Conservation (phyloP, 2,113 vertebrate species). For the Bubo blakistoni region DNA sequence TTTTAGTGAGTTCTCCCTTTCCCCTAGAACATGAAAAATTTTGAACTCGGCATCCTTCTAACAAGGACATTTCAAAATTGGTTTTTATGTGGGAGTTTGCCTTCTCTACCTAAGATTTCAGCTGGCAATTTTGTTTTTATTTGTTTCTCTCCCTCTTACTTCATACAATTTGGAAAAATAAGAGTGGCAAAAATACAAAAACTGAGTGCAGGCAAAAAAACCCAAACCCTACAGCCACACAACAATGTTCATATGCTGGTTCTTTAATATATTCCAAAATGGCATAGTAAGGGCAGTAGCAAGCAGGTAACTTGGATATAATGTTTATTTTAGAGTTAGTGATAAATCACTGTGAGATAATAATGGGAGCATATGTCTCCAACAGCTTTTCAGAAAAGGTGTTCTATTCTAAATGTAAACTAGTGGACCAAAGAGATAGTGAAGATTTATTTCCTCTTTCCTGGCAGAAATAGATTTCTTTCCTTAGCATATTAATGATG, state of each 20-base stretch:
- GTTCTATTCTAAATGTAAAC: conserved; percentile 59
- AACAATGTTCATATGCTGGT: not conserved
- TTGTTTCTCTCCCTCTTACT: not conserved
- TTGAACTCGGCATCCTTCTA: not conserved
- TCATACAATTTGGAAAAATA: not conserved
- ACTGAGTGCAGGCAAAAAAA: not conserved
- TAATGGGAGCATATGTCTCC: conserved; percentile 71
- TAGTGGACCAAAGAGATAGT: conserved; percentile 71
- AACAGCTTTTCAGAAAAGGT: conserved; percentile 70
- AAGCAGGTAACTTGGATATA: conserved; percentile 54
- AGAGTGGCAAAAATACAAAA: not conserved
- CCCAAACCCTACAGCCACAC: not conserved
- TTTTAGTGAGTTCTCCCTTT: not conserved
- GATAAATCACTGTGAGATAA: conserved; percentile 71
- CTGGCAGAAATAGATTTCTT: conserved; percentile 70
- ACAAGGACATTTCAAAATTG: not conserved
- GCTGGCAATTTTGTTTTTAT: not conserved
- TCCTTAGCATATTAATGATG: conserved; percentile 72
- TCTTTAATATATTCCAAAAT: conserved; percentile 54
- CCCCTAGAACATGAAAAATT: not conserved
- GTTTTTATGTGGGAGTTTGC: not conserved
- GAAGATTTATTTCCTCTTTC: conserved; percentile 74
- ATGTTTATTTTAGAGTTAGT: conserved; percentile 61
- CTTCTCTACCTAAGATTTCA: not conserved
- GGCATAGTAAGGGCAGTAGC: conserved; percentile 12